Conservation (phyloP, 2,888 invertebrate genomes). For the Lucinisca nassula region DNA sequence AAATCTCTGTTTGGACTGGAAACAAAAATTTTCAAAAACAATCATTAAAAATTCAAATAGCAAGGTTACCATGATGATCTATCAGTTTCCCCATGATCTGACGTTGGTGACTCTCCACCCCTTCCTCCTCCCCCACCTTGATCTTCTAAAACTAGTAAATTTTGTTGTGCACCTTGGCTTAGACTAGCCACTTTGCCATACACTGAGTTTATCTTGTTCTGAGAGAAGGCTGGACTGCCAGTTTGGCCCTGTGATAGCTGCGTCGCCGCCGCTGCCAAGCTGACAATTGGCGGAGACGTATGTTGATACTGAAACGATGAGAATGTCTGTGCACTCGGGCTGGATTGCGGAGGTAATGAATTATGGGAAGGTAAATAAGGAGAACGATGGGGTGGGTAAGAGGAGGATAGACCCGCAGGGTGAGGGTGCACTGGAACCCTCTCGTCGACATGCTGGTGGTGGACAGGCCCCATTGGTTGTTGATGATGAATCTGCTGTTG, state of each 20-base stretch:
- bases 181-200: constrained; percentile 67
- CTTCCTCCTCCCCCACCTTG: constrained; percentile 48
- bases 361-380: not conserved
- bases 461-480: constrained; percentile 6
- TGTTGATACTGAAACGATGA: constrained; percentile 16
- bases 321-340: not conserved
- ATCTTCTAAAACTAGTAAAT: constrained; percentile 25
- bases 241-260: constrained; percentile 46
- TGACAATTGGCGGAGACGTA: constrained; percentile 51
- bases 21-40: no score
- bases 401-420: not conserved
- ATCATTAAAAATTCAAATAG: no score
- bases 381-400: constrained; percentile 8
- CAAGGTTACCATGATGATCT: constrained; percentile 64
- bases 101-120: not conserved
- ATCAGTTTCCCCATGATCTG: constrained; percentile 21
- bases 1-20: no score
- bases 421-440: not conserved
- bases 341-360: constrained; percentile 7
- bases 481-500: constrained; percentile 48
- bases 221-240: constrained; percentile 50
- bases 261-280: constrained; percentile 43
- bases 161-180: not conserved
- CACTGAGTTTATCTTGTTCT: constrained; percentile 62
- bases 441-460: constrained; percentile 9